phyloP scores from a whole-genome alignment of 2,113 vertebrate genomes.

The Dendropsophus ebraccatus region DNA sequence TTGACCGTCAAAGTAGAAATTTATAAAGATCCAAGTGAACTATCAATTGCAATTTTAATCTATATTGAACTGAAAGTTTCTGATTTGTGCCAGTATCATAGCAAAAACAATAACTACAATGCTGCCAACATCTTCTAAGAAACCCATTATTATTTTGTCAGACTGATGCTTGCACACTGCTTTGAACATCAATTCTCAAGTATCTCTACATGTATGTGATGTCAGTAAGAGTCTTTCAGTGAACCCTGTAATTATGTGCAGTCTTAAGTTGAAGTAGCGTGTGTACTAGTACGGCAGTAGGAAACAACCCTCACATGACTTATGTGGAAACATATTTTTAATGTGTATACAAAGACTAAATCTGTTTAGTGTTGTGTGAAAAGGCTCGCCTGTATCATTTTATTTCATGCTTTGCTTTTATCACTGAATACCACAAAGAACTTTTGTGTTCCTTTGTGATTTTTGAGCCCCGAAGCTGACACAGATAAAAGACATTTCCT shows the following conservation, averaged over 20 bases:
- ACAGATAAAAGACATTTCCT: slow-evolving; percentile 15
- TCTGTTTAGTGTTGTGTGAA: slow-evolving; percentile 43
- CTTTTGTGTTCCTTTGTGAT: slow-evolving; percentile 31
- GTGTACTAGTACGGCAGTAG: background rate
- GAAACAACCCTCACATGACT: slow-evolving; percentile 24
- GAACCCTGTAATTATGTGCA: background rate
- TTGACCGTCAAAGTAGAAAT: background rate
- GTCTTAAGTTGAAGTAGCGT: background rate
- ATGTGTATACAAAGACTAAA: slow-evolving; percentile 5
- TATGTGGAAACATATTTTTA: slow-evolving; percentile 13
- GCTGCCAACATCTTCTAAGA: background rate
- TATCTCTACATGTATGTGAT: background rate
- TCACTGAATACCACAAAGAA: slow-evolving; percentile 4
- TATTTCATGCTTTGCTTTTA: slow-evolving; percentile 44
- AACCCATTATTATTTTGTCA: background rate
- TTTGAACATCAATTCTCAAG: background rate
- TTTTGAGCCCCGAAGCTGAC: slow-evolving; percentile 3
- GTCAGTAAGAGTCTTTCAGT: background rate
- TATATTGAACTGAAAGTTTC: background rate
- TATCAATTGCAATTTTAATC: background rate
- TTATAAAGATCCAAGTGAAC: background rate
- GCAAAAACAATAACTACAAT: slow-evolving; percentile 5
- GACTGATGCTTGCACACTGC: background rate
- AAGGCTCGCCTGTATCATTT: background rate
- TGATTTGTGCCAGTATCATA: background rate